Evolutionary conservation across 2,797 vertebrate species (phyloP).

Genomic region (Sebastes steindachneri): DNA sequence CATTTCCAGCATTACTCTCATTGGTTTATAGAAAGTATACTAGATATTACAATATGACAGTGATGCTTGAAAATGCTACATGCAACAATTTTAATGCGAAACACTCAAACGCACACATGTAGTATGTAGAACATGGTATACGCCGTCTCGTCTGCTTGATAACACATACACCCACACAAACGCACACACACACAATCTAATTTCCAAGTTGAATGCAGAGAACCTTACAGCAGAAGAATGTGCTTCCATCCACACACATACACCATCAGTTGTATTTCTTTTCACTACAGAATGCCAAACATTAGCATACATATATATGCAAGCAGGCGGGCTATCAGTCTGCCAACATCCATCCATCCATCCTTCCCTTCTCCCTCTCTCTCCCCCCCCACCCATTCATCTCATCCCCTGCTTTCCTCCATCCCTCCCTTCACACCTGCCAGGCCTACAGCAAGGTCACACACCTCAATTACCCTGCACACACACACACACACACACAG

Average conservation of each 20-base stretch:
- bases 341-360: slow-evolving; percentile 40
- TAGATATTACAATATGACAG: not conserved
- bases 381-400: slow-evolving; percentile 17
- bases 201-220: slow-evolving; percentile 39
- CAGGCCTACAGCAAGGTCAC: slow-evolving; percentile 80
- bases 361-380: not conserved
- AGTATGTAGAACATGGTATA: slow-evolving; percentile 29
- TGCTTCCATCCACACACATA: slow-evolving; percentile 22
- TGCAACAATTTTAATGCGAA: not conserved
- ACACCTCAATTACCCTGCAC: slow-evolving; percentile 73
- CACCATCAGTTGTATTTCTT: slow-evolving; percentile 32
- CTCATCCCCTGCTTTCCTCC: slow-evolving; percentile 47
- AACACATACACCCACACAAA: slow-evolving; percentile 35
- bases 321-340: slow-evolving; percentile 30
- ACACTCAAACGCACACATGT: not conserved
- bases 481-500: slow-evolving; percentile 9
- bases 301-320: slow-evolving; percentile 64
- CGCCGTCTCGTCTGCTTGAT: slow-evolving; percentile 19
- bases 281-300: slow-evolving; percentile 47
- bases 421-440: slow-evolving; percentile 75
- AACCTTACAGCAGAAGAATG: slow-evolving; percentile 32
- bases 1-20: slow-evolving; percentile 4
- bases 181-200: slow-evolving; percentile 36
- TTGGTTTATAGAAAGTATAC: slow-evolving; percentile 5
- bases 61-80: not conserved